Conservation (phyloP, 2,888 invertebrate genomes). For the Caradrina clavipalpis region DNA sequence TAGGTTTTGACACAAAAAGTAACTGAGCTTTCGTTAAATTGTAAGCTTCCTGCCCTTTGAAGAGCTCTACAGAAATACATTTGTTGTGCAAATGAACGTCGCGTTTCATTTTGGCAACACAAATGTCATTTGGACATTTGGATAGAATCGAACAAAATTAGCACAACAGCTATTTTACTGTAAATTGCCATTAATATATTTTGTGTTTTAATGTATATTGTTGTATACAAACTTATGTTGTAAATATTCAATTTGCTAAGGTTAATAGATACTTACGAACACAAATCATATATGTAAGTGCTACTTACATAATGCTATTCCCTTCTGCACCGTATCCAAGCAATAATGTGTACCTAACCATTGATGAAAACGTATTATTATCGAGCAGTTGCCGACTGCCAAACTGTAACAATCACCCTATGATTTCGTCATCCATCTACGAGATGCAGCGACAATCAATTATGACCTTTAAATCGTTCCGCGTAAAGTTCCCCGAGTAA, state of each 20-base stretch:
- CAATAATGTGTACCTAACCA: conserved; percentile 26
- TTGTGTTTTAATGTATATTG: neutral
- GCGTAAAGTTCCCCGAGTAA: conserved; percentile 56
- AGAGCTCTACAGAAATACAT: conserved; percentile 22
- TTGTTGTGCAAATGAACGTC: conserved; percentile 13
- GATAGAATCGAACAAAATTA: conserved; percentile 22
- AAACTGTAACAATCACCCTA: conserved; percentile 72
- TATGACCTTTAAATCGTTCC: conserved; percentile 54
- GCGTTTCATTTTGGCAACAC: conserved; percentile 26
- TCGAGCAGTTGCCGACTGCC: conserved; percentile 56
- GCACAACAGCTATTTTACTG: conserved; percentile 3
- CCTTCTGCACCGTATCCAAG: conserved; percentile 2
- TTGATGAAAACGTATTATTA: conserved; percentile 49
- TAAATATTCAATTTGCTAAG: neutral
- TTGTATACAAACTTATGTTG: no score
- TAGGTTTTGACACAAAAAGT: conserved; percentile 39
- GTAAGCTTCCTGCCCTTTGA: conserved; percentile 51
- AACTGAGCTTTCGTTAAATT: conserved; percentile 40
- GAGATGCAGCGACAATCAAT: conserved; percentile 57
- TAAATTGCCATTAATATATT: neutral
- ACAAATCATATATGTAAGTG: neutral
- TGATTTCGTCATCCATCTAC: conserved; percentile 71
- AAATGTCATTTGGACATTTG: conserved; percentile 19
- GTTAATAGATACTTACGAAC: no score
- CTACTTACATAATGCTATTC: neutral